These are phyloP conservation scores for Epinotia bilunana DNA, from an alignment of 2,888 invertebrate species.

Conservation along the genomic window DNA sequence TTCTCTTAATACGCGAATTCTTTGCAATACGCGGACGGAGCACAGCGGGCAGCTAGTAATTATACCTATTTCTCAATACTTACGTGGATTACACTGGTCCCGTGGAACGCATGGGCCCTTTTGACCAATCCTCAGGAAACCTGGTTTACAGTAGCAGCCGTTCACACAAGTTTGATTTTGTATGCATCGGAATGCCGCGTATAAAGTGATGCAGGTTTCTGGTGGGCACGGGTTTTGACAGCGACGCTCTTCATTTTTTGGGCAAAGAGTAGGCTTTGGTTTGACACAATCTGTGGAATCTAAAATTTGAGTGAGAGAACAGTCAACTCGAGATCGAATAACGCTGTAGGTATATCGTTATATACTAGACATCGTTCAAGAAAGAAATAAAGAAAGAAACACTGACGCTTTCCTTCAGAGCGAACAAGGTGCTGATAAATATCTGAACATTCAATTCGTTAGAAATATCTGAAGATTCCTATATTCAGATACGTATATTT, in stretches of 20 bases:
- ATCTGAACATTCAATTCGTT: too few species aligned
- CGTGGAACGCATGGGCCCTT: slow-evolving; percentile 30
- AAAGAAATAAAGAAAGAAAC: too few species aligned
- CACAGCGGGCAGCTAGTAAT: not conserved
- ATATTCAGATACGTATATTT: too few species aligned
- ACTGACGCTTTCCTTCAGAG: too few species aligned
- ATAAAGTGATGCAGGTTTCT: slow-evolving; percentile 16
- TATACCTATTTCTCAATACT: slow-evolving; percentile 4
- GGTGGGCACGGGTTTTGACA: slow-evolving; percentile 31
- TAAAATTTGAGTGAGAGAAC: not conserved
- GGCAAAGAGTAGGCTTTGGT: slow-evolving; percentile 14
- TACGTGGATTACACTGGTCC: slow-evolving; percentile 37
- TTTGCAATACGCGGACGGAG: too few species aligned
- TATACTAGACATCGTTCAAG: too few species aligned
- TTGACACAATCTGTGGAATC: not conserved
- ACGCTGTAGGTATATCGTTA: not conserved
- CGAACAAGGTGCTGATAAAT: too few species aligned
- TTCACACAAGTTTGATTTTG: slow-evolving; percentile 37
- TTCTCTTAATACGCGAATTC: too few species aligned
- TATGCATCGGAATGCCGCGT: slow-evolving; percentile 13
- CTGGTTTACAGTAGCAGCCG: slow-evolving; percentile 37
- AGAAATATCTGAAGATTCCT: too few species aligned
- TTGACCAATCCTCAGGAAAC: slow-evolving; percentile 17
- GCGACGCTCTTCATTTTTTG: slow-evolving; percentile 22
- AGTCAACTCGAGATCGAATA: not conserved